Evolutionary conservation across 2,888 invertebrate genomes (phyloP), one percentile per base, ranked within the genome.

Genomic region (Drosophila anomalipes): DNA sequence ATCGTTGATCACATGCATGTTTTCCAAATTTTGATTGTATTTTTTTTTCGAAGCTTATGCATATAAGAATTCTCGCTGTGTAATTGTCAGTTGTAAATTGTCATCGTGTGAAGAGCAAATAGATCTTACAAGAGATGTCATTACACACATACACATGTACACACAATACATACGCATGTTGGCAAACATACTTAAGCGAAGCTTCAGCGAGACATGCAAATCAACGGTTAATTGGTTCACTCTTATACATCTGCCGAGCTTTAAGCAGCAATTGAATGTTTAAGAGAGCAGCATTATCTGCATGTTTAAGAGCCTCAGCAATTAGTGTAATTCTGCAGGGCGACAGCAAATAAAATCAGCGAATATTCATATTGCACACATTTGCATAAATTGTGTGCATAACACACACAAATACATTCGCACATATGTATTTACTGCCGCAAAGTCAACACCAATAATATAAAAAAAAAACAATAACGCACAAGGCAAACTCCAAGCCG

Each of bases 21-120:
- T 53, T 32, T 32, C 12, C 30, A 30, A 6, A 37, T 26, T 26
- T 35, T 16, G 33, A 51, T 35, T 44, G 16, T 22, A 12, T 1
- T 7, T 28, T 22, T 53, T 63, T 56, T 37, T 39, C 30, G 39
- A 35, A 26, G 67, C 68, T 53, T 10, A n/a, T 51, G 14, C 28
- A 26, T 22, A 35, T 60, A 33, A 37, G 28, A 47, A 32, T 75
- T 77, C 71, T 71, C 70, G 58, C 88, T 64, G 80, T 82, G 86
- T 85, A 82, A 62, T 74, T 71, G 63, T 74, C 69, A 88, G 60
- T 74, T 76, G 61, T 76, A 70, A 85, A 74, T 58, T 88, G 80
- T 77, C 65, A 65, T 60, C 84, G 89, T 90, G 84, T 88, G 84
- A 85, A 85, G 74, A 69, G 74, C 71, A 90, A 85, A 83, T 66